These are phyloP conservation scores for Crenuchus spilurus DNA, from an alignment of 2,797 vertebrate species.

Conservation along the genomic window DNA sequence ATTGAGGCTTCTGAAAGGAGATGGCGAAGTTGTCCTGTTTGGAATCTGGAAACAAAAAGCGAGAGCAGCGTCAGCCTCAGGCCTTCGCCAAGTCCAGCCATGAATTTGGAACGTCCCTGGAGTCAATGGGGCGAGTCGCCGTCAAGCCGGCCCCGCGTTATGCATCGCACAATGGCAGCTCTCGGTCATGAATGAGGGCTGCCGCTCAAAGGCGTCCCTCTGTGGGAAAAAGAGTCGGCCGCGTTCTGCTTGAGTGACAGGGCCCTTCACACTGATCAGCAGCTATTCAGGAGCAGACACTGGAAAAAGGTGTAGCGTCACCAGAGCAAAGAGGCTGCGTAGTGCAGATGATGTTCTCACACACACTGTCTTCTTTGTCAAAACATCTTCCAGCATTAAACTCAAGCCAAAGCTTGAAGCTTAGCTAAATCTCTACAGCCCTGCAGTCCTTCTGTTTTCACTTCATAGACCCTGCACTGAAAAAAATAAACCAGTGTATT, in stretches of 20 bases:
- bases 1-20: constrained; percentile 41
- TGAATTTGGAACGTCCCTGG: constrained; percentile 45
- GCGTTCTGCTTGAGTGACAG: constrained; percentile 31
- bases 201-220: background rate
- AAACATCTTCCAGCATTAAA: background rate
- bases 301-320: constrained; percentile 28
- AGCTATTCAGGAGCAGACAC: constrained; percentile 40
- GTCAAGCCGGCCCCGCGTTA: background rate
- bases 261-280: constrained; percentile 33
- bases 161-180: background rate
- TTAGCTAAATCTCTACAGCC: too few relatives aligned
- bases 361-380: constrained; percentile 3
- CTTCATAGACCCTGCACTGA: too few relatives aligned
- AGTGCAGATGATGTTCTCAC: constrained; percentile 38
- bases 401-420: background rate
- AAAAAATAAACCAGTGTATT: too few relatives aligned
- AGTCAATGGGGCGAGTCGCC: constrained; percentile 6
- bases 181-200: background rate
- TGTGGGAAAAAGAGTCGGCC: background rate
- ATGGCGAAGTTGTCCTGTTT: constrained; percentile 39
- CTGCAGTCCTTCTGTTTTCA: too few relatives aligned
- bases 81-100: constrained; percentile 32
- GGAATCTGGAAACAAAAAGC: constrained; percentile 14
- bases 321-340: constrained; percentile 28
- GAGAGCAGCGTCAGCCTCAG: background rate